Conservation (phyloP, 2,888 invertebrate genomes). For the Odontocolon sp. region DNA sequence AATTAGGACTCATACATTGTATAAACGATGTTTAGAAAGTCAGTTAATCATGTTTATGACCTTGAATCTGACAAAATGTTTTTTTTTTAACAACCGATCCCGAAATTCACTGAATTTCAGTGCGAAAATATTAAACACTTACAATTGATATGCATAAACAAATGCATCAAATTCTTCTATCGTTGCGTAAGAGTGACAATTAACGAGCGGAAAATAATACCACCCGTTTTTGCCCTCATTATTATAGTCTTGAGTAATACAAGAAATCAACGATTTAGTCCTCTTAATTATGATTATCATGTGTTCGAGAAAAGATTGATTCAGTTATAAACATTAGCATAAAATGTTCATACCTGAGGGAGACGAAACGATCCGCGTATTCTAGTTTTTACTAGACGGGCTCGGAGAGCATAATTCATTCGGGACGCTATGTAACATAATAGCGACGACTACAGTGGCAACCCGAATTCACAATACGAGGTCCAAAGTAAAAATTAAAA, state of each 20-base stretch:
- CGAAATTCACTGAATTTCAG: slow-evolving; percentile 11
- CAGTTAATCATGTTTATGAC: no score
- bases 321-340: slow-evolving; percentile 21
- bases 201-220: no score
- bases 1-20: slow-evolving; percentile 35
- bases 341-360: slow-evolving; percentile 23
- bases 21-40: slow-evolving; percentile 10
- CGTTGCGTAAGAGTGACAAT: not conserved
- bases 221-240: not conserved
- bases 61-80: no score
- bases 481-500: slow-evolving; percentile 43
- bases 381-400: not conserved
- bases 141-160: slow-evolving; percentile 46
- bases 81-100: not conserved
- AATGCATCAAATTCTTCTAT: slow-evolving; percentile 39
- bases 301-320: not conserved
- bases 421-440: not conserved
- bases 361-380: slow-evolving; percentile 2
- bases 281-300: not conserved
- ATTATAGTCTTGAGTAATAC: slow-evolving; percentile 31
- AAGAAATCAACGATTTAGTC: not conserved
- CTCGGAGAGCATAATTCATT: not conserved
- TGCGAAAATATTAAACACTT: slow-evolving; percentile 38
- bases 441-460: slow-evolving; percentile 6
- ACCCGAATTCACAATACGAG: slow-evolving; percentile 30